phyloP scores from a whole-genome alignment of 2,113 vertebrate genomes.

The Pica pica region DNA sequence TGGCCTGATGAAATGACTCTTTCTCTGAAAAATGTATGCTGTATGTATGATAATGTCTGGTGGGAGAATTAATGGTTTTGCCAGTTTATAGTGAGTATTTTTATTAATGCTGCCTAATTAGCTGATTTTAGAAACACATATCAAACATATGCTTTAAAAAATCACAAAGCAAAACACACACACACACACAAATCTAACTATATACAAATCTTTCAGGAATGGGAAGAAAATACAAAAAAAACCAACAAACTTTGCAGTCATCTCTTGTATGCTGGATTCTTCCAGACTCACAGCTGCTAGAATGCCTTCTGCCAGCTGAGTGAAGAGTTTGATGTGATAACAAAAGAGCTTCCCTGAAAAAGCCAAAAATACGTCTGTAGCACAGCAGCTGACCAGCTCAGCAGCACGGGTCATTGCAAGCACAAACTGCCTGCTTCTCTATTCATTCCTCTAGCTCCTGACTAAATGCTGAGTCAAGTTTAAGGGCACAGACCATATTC shows the following conservation, averaged over 20 bases:
- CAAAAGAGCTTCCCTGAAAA: conserved; percentile 54
- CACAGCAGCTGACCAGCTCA: conserved; percentile 58
- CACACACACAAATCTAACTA: background rate
- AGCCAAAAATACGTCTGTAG: conserved; percentile 40
- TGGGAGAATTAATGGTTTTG: background rate
- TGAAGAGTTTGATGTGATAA: conserved; percentile 47
- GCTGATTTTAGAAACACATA: background rate
- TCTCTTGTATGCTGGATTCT: conserved; percentile 27
- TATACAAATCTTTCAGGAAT: background rate
- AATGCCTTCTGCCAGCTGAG: conserved; percentile 53
- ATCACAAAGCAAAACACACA: background rate
- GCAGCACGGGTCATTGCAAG: conserved; percentile 45
- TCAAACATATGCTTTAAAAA: background rate
- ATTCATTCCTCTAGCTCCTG: conserved; percentile 11
- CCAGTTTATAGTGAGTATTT: background rate
- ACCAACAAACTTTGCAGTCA: conserved; percentile 16
- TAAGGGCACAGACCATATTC: conserved; percentile 29
- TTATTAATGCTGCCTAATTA: background rate
- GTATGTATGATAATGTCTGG: background rate
- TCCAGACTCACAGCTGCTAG: conserved; percentile 46
- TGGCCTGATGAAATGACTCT: background rate
- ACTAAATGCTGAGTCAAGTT: conserved; percentile 55
- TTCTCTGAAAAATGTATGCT: background rate
- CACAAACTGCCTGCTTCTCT: conserved; percentile 20
- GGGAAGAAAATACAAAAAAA: background rate